Evolutionary conservation across 2,113 vertebrate species (phyloP).

Genomic region (Corythornis cristatus): DNA sequence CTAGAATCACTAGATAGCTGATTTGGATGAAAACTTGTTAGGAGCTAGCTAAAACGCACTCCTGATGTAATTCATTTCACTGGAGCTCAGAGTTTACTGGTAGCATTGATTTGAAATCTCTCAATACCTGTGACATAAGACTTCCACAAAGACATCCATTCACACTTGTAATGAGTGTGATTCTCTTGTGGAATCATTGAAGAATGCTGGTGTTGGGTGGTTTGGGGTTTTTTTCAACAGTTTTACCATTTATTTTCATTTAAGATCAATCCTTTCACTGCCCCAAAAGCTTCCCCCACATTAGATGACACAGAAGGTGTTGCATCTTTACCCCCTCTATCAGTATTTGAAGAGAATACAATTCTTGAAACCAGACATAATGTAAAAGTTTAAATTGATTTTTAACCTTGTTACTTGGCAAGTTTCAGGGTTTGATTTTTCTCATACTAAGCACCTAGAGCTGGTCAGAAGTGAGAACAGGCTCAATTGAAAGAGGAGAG

Average conservation of each 20-base stretch:
- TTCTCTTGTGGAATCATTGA: neutral
- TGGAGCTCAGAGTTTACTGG: neutral
- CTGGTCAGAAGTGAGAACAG: neutral
- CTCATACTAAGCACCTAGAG: neutral
- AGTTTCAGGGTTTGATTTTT: neutral
- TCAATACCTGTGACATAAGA: neutral
- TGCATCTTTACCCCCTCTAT: neutral
- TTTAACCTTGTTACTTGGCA: neutral
- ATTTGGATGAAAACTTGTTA: neutral
- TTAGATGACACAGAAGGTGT: neutral
- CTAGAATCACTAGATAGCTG: neutral
- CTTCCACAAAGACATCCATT: neutral
- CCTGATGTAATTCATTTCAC: neutral
- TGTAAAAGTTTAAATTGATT: neutral
- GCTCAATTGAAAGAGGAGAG: neutral
- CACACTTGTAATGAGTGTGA: neutral
- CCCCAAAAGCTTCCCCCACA: neutral
- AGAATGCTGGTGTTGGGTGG: neutral
- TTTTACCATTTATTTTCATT: neutral
- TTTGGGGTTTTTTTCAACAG: neutral
- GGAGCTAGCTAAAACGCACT: neutral
- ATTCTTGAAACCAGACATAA: neutral
- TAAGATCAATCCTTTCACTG: neutral
- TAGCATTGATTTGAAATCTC: neutral
- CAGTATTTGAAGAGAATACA: neutral